phyloP scores from a whole-genome alignment of 1,140 invertebrate species.

The Zaprionus davidi region DNA sequence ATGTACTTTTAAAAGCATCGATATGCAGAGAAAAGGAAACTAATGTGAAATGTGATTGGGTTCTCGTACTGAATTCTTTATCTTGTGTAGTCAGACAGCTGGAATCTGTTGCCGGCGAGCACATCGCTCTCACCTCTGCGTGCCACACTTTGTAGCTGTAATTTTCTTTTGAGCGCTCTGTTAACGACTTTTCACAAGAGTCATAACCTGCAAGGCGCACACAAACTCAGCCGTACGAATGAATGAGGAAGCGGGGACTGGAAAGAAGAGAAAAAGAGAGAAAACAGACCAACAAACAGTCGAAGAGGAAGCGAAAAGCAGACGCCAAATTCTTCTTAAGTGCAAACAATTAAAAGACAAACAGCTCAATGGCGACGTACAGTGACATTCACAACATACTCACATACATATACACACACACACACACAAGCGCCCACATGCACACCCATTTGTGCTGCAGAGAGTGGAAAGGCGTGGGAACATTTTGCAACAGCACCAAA shows the following conservation, averaged over 20 bases:
- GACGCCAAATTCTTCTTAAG: slow-evolving; percentile 64
- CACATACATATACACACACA: slow-evolving; percentile 27
- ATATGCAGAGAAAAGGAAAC: neutral
- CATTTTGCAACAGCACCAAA: slow-evolving; percentile 58
- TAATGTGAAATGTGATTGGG: neutral
- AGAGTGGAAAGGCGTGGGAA: slow-evolving; percentile 49
- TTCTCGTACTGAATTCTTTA: no score
- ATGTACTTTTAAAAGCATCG: neutral
- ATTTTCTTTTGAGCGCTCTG: slow-evolving; percentile 66
- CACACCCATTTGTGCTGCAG: slow-evolving; percentile 14
- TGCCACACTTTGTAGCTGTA: slow-evolving; percentile 66
- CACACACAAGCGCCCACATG: slow-evolving; percentile 15
- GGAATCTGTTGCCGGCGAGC: no score
- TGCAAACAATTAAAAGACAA: slow-evolving; percentile 82
- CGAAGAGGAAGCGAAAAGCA: slow-evolving; percentile 22
- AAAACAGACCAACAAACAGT: neutral
- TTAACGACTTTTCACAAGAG: slow-evolving; percentile 75
- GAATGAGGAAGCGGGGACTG: slow-evolving; percentile 31
- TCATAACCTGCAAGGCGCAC: slow-evolving; percentile 67
- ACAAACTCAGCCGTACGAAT: slow-evolving; percentile 34
- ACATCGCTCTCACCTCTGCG: neutral
- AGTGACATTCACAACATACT: slow-evolving; percentile 10
- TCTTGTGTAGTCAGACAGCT: no score
- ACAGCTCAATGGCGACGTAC: slow-evolving; percentile 69
- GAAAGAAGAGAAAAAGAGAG: slow-evolving; percentile 27